Evolutionary conservation across 1,140 invertebrate species (phyloP).

Genomic region (Drosophila seguyi): DNA sequence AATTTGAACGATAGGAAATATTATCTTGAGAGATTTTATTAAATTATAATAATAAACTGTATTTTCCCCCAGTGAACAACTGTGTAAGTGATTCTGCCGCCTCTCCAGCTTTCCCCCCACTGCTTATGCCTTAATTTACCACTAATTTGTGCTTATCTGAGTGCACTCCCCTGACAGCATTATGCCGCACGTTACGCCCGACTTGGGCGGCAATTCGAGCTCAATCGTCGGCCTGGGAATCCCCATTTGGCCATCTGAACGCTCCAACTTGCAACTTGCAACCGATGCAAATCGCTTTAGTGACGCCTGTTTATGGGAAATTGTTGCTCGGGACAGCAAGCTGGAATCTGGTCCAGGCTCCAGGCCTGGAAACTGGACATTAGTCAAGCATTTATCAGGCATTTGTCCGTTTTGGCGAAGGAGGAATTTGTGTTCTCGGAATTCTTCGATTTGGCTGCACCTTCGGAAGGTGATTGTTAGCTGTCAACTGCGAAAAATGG

Average conservation of each 20-base stretch:
- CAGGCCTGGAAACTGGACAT: slow-evolving; percentile 14
- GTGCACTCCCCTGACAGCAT: slow-evolving; percentile 20
- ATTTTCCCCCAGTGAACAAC: slow-evolving; percentile 21
- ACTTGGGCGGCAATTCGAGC: slow-evolving; percentile 27
- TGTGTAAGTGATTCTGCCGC: slow-evolving; percentile 1
- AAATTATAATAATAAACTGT: not conserved
- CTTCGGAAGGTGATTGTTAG: not conserved
- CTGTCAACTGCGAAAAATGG: fast-evolving
- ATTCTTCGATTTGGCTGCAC: not conserved
- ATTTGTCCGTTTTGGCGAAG: slow-evolving; percentile 5
- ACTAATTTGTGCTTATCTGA: slow-evolving; percentile 76
- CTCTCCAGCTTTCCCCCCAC: not conserved
- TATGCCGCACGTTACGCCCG: slow-evolving; percentile 46
- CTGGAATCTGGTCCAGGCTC: slow-evolving; percentile 1
- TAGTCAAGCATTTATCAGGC: slow-evolving; percentile 44
- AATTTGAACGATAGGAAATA: not conserved
- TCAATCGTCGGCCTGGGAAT: slow-evolving; percentile 20
- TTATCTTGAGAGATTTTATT: not conserved
- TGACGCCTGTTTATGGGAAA: slow-evolving; percentile 75
- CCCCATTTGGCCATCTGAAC: not conserved
- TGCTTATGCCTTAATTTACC: slow-evolving; percentile 76
- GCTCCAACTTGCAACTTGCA: slow-evolving; percentile 10
- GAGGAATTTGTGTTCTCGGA: slow-evolving; percentile 16
- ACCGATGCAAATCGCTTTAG: slow-evolving; percentile 73
- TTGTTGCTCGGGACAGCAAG: slow-evolving; percentile 29